Evolutionary conservation across 2,113 vertebrate genomes (phyloP).

Genomic region (Marcusenius ussheri): DNA sequence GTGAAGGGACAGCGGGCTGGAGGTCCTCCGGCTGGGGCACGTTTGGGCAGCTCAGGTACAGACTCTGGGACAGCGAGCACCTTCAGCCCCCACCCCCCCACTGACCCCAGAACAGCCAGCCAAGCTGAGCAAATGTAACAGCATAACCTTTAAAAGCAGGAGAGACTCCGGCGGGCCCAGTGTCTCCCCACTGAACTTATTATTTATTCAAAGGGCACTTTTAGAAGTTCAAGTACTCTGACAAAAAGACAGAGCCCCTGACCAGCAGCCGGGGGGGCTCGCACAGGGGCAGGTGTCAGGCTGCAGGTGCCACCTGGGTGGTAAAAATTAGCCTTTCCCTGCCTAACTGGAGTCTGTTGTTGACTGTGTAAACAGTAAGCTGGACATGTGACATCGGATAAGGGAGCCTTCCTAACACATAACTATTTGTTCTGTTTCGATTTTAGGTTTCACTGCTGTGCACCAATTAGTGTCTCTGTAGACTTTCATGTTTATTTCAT

Average conservation of each 20-base stretch:
- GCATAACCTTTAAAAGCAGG: background rate
- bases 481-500: slow-evolving; percentile 13
- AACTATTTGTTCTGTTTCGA: background rate
- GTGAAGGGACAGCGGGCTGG: background rate
- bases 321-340: background rate
- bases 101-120: background rate
- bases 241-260: background rate
- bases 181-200: background rate
- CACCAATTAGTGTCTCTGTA: background rate
- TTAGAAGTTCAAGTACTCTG: background rate
- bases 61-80: background rate
- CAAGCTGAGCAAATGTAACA: background rate
- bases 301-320: background rate
- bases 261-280: background rate
- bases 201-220: background rate
- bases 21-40: background rate
- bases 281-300: background rate
- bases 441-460: background rate
- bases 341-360: background rate
- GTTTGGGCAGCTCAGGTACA: background rate
- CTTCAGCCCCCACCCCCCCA: background rate
- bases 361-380: background rate
- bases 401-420: background rate
- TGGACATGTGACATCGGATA: background rate
- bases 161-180: background rate